phyloP scores from a whole-genome alignment of 2,113 vertebrate species.

The Genyomyrus donnyi region DNA sequence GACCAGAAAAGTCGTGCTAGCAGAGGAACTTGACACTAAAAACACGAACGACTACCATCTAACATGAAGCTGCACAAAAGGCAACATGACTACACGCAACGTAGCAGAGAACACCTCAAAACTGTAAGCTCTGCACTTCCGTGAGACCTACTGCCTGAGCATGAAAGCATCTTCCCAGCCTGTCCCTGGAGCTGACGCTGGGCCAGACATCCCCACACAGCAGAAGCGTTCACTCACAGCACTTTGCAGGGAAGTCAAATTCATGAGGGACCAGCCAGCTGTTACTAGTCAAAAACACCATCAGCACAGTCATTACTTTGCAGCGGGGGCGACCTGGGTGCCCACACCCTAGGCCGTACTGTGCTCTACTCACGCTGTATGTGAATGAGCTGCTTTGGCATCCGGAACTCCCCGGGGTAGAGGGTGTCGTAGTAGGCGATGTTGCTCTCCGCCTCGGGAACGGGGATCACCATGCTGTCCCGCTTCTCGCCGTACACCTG shows the following conservation, averaged over 20 bases:
- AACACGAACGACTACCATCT: not conserved
- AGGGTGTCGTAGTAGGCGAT: slow-evolving; percentile 97
- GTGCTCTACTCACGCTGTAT: slow-evolving; percentile 89
- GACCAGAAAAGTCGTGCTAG: not conserved
- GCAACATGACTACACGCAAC: not conserved
- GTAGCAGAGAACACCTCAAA: not conserved
- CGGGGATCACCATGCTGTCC: slow-evolving; percentile 99
- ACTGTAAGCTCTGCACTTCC: not conserved
- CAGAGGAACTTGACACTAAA: not conserved
- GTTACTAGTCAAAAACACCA: not conserved
- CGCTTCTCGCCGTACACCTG: slow-evolving; percentile 98
- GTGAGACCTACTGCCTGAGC: not conserved
- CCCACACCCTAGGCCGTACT: not conserved
- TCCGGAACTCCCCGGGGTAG: slow-evolving; percentile 98
- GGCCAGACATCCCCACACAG: not conserved
- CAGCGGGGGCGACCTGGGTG: not conserved
- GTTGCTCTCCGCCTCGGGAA: slow-evolving; percentile 97
- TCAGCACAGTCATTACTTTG: not conserved
- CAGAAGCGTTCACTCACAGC: not conserved
- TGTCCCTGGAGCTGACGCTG: not conserved
- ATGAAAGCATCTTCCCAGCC: not conserved
- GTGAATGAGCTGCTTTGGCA: slow-evolving; percentile 99
- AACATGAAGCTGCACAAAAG: not conserved
- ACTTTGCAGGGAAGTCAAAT: not conserved
- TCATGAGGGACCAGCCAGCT: not conserved